Evolutionary conservation across 1,140 invertebrate species (phyloP).

Genomic region (Drosophila tsacasi): DNA sequence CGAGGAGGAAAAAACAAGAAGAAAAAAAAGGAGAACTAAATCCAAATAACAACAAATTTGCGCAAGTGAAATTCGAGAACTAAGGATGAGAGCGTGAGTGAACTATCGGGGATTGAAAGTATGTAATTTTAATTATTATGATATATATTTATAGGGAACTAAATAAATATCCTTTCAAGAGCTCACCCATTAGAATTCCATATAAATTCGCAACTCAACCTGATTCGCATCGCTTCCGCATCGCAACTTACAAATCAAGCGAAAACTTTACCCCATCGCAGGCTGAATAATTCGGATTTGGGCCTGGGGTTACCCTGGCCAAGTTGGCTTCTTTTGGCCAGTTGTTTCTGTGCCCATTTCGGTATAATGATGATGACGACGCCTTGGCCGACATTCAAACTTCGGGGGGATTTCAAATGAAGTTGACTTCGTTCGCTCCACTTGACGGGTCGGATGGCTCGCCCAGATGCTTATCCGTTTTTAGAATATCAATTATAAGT

Average conservation of each 20-base stretch:
- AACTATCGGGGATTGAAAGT: neutral
- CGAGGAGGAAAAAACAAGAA: neutral
- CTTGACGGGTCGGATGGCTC: conserved; percentile 3
- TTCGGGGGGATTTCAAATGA: conserved; percentile 24
- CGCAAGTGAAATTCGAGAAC: conserved; percentile 19
- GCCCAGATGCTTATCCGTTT: conserved; percentile 77
- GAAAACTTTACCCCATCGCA: conserved; percentile 26
- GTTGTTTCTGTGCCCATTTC: conserved; percentile 60
- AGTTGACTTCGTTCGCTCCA: conserved; percentile 16
- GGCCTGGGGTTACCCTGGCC: conserved; percentile 14
- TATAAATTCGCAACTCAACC: neutral
- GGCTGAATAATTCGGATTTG: conserved; percentile 11
- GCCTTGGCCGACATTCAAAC: conserved; percentile 33
- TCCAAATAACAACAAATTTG: conserved; percentile 62
- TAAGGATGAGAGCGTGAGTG: neutral
- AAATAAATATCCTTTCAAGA: neutral
- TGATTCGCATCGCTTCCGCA: conserved; percentile 5
- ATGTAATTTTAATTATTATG: neutral
- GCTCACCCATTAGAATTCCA: too few relatives aligned
- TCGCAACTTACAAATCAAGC: conserved; percentile 2
- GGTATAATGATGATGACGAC: conserved; percentile 78
- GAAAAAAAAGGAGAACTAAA: neutral
- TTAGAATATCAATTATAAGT: conserved; percentile 84
- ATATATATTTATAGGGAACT: neutral
- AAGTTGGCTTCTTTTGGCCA: conserved; percentile 53